Base-by-base conservation (phyloP, 1,140 invertebrate genomes). In the Ostrea denselamellosa region DNA sequence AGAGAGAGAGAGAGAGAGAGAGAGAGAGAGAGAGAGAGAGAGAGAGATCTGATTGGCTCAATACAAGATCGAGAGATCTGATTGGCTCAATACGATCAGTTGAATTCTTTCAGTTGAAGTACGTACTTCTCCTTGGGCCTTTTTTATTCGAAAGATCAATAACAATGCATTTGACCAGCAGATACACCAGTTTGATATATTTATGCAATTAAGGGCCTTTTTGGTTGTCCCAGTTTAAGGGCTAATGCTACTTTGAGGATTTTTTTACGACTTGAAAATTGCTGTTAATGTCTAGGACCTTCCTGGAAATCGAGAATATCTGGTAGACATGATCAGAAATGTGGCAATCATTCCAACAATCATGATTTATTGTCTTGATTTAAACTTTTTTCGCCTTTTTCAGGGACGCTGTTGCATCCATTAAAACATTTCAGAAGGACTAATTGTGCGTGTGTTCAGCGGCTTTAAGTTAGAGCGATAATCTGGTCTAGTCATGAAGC, bases 1-100 rank as follows among this genome's bases (percentile, higher is more conserved):
- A 77, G 68, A 77, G 68, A 77, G 68, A 77, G 68, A 77, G 68
- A 77, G 68, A 71, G 68, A 71, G 68, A 71, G 68, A 71, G 68
- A 71, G 65, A 71, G 65, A 71, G 65, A 71, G 65, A 68, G 65
- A 68, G 65, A 68, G 65, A 68, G 65, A n/a, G n/a, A n/a, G n/a
- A n/a, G n/a, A n/a, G n/a, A 71, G 28, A 28, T 3, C 25, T 14
- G 25, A 34, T 34, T 77, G 25, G 10, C 25, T 19, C 17, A 62
- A 62, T 62, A 62, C 56, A n/a, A n/a, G n/a, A n/a, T n/a, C n/a
- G n/a, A n/a, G n/a, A 71, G 28, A 28, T 3, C 25, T 14, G 25
- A 34, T 34, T 77, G 25, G 10, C 25, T 19, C 17, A 62, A 62
- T 62, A 62, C 56, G 17, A n/a, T 7, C 17, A 62, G 25, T 14